Conservation (phyloP, 2,113 vertebrate genomes). For the Xyrauchen texanus region DNA sequence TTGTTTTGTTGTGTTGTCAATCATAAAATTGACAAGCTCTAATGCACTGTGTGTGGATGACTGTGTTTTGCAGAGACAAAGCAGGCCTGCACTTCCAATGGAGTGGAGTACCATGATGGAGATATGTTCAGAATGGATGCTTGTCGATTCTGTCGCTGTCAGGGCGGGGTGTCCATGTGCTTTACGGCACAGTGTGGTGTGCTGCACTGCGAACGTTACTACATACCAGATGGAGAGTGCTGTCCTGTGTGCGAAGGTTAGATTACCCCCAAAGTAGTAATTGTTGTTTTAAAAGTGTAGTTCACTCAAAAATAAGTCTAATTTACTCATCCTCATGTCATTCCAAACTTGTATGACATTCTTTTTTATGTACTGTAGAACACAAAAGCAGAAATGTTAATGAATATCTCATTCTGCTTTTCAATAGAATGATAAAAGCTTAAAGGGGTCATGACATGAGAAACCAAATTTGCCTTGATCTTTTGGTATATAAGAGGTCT, state of each 20-base stretch:
- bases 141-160: conserved; percentile 87
- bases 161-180: conserved; percentile 86
- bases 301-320: too few relatives aligned
- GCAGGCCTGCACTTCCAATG: conserved; percentile 82
- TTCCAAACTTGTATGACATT: too few relatives aligned
- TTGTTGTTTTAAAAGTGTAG: too few relatives aligned
- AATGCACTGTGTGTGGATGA: conserved; percentile 1
- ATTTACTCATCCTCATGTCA: too few relatives aligned
- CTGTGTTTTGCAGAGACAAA: conserved; percentile 79
- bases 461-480: too few relatives aligned
- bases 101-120: conserved; percentile 82
- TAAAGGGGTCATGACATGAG: too few relatives aligned
- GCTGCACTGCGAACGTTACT: conserved; percentile 84
- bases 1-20: conserved; percentile 15
- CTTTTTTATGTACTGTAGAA: too few relatives aligned
- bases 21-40: neutral
- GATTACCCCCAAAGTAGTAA: neutral
- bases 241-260: conserved; percentile 89
- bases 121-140: conserved; percentile 89
- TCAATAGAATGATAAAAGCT: too few relatives aligned
- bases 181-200: conserved; percentile 86
- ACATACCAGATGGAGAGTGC: conserved; percentile 87
- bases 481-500: too few relatives aligned
- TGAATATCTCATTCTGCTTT: too few relatives aligned
- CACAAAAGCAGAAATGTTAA: too few relatives aligned